Evolutionary conservation across 2,113 vertebrate species (phyloP).

Genomic region (Rhinolophus sinicus): DNA sequence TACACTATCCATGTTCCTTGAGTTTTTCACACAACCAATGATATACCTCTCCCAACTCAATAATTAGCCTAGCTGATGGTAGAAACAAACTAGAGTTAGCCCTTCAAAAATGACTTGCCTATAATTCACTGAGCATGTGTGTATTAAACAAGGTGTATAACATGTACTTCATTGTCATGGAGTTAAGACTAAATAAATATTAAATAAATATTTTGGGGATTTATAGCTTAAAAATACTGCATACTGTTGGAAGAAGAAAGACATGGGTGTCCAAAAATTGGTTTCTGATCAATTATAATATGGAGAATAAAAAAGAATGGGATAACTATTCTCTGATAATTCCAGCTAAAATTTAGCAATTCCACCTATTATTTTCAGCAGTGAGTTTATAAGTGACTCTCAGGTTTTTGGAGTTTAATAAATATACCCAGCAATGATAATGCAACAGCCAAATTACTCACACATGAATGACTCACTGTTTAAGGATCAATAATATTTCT

Average conservation of each 20-base stretch:
- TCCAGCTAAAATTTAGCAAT: constrained; percentile 36
- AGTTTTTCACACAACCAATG: background rate
- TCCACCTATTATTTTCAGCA: background rate
- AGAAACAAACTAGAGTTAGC: constrained; percentile 16
- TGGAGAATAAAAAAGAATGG: background rate
- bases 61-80: constrained; percentile 13
- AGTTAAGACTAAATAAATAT: constrained; percentile 46
- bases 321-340: constrained; percentile 35
- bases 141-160: constrained; percentile 18
- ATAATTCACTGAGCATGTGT: background rate
- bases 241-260: constrained; percentile 20
- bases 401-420: constrained; percentile 39
- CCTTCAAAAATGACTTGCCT: constrained; percentile 40
- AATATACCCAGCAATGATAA: background rate
- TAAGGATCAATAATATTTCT: constrained; percentile 52
- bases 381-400: constrained; percentile 34
- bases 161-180: background rate
- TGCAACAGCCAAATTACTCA: background rate
- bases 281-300: constrained; percentile 46
- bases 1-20: background rate
- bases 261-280: constrained; percentile 13
- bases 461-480: background rate
- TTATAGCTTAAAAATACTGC: constrained; percentile 33
- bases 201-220: constrained; percentile 10
- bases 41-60: background rate